Evolutionary conservation across 2,888 invertebrate species (phyloP).

Genomic region (Digitonthophagus gazella): DNA sequence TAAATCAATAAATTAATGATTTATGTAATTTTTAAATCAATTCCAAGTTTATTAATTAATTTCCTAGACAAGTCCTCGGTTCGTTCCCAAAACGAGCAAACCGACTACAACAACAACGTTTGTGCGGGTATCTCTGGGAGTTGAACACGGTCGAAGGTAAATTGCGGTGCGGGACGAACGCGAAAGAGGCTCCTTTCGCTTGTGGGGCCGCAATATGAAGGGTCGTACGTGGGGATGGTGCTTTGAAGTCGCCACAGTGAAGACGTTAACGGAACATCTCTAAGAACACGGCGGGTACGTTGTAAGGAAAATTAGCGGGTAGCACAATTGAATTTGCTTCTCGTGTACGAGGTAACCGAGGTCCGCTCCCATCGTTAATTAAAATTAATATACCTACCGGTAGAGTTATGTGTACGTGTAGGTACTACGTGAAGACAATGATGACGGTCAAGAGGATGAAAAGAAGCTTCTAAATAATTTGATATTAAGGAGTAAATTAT

Average conservation of each 20-base stretch:
- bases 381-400: constrained; percentile 11
- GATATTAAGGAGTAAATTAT: too few species aligned
- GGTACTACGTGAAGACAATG: not conserved
- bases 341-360: not conserved
- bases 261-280: constrained; percentile 29
- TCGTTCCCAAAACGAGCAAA: too few species aligned
- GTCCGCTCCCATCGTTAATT: constrained; percentile 5
- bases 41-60: too few species aligned
- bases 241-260: constrained; percentile 32
- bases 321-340: constrained; percentile 19
- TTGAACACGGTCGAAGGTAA: too few species aligned
- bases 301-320: constrained; percentile 30
- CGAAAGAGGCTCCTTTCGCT: constrained; percentile 30
- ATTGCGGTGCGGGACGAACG: constrained; percentile 20
- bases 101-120: not conserved
- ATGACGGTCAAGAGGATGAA: too few species aligned
- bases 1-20: too few species aligned
- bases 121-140: not conserved
- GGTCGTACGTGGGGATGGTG: too few species aligned
- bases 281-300: constrained; percentile 28
- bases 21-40: too few species aligned
- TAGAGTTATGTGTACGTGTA: not conserved
- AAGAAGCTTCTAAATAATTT: too few species aligned
- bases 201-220: too few species aligned
- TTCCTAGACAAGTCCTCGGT: too few species aligned